Evolutionary conservation across 2,888 invertebrate species (phyloP).

Genomic region (Dolomedes plantarius): DNA sequence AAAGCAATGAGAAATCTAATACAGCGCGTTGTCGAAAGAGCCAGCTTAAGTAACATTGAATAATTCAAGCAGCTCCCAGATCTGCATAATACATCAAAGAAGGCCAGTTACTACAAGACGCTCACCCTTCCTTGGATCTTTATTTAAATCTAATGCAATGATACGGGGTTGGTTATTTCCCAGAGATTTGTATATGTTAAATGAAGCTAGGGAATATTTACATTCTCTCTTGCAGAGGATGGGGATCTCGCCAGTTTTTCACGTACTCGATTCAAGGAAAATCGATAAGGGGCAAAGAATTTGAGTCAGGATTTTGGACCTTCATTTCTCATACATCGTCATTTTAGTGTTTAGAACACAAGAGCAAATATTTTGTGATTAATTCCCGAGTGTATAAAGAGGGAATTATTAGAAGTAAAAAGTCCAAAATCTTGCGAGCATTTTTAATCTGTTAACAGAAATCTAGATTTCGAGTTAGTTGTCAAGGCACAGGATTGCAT

Average conservation of each 20-base stretch:
- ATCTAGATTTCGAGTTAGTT: no score
- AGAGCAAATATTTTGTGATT: no score
- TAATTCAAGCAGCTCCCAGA: slow-evolving; percentile 36
- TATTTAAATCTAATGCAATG: not conserved
- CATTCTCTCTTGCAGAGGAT: not conserved
- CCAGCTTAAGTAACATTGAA: slow-evolving; percentile 24
- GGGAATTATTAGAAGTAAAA: no score
- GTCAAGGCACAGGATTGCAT: no score
- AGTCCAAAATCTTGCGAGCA: no score
- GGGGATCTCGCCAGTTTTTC: not conserved
- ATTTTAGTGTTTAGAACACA: no score
- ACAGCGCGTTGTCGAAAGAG: slow-evolving; percentile 24
- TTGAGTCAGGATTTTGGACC: no score
- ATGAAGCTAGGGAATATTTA: not conserved
- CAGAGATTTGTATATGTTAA: not conserved
- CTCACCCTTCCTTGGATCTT: not conserved
- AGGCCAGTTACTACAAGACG: not conserved
- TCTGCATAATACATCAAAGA: slow-evolving; percentile 41
- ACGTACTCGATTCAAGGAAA: not conserved
- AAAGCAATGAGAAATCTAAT: slow-evolving; percentile 41
- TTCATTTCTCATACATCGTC: no score
- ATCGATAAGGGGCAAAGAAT: no score
- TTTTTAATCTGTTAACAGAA: no score
- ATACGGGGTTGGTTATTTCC: not conserved
- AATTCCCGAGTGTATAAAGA: no score